A percentile compares a stretch with the other conserved stretches of the same genome.
Conservation (phyloP, 2,888 invertebrate genomes). For the Diaphora mendica region DNA sequence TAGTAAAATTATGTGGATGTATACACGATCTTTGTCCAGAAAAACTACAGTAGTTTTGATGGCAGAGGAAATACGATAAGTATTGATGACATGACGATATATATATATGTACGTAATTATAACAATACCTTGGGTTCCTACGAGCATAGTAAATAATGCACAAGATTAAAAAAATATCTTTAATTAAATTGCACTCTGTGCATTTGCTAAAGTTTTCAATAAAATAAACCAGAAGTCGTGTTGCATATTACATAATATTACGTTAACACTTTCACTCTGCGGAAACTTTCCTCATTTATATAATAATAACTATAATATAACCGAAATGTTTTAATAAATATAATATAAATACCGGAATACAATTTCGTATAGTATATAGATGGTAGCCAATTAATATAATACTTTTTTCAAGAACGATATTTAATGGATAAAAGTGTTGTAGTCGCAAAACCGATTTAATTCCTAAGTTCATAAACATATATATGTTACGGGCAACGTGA, state of each 20-base stretch:
- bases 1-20: too few relatives aligned
- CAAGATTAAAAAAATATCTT: not conserved
- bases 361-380: not conserved
- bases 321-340: not conserved
- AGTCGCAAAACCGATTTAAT: too few relatives aligned
- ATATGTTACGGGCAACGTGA: too few relatives aligned
- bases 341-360: not conserved
- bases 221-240: not conserved
- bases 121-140: not conserved
- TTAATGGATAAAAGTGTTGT: not conserved
- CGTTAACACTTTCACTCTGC: not conserved
- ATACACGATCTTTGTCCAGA: too few relatives aligned
- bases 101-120: not conserved
- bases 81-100: not conserved
- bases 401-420: too few relatives aligned
- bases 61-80: not conserved
- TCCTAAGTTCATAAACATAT: too few relatives aligned
- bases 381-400: not conserved
- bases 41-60: too few relatives aligned
- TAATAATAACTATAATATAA: not conserved
- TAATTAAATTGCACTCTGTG: not conserved
- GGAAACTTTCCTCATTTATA: not conserved
- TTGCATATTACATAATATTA: not conserved
- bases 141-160: not conserved
- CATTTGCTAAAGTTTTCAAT: not conserved